Conservation (phyloP, 2,888 invertebrate genomes). For the Tetragonisca angustula region DNA sequence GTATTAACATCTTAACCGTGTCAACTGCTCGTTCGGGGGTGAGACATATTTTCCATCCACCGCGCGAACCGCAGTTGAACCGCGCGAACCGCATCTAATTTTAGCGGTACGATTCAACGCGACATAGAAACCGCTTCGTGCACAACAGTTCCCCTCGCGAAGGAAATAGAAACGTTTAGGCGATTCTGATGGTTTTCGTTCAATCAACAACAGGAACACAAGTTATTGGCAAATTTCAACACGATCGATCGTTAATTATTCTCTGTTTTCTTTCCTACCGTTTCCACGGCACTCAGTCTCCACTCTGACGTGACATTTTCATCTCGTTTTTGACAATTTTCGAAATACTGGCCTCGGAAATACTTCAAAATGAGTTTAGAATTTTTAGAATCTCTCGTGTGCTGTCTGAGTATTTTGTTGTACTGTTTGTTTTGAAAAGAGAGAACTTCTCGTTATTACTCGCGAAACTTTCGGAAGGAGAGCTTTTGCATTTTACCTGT, state of each 20-base stretch:
- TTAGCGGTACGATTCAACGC: constrained; percentile 47
- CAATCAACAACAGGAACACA: constrained; percentile 16
- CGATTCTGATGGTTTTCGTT: constrained; percentile 26
- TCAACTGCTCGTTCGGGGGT: constrained; percentile 25
- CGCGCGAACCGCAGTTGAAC: constrained; percentile 37
- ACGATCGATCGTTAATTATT: constrained; percentile 6
- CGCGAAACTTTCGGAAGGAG: too few relatives aligned
- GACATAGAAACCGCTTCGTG: constrained; percentile 27
- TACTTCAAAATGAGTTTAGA: neutral
- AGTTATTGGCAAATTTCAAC: neutral
- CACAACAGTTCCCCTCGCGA: constrained; percentile 16
- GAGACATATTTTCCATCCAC: constrained; percentile 41
- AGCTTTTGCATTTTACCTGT: too few relatives aligned
- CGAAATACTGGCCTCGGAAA: neutral
- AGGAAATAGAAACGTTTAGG: constrained; percentile 31
- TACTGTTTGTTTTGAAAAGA: too few relatives aligned
- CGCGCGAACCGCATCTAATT: constrained; percentile 55
- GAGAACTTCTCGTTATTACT: too few relatives aligned
- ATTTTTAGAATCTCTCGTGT: neutral
- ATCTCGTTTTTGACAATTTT: neutral
- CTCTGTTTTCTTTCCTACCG: neutral
- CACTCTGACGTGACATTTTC: neutral
- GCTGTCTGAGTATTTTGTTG: too few relatives aligned
- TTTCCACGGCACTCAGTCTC: neutral
- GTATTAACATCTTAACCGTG: constrained; percentile 42